Evolutionary conservation across 1,140 invertebrate genomes (phyloP), one percentile per base, ranked within the genome.

Genomic region (Aphelenchoides besseyi): DNA sequence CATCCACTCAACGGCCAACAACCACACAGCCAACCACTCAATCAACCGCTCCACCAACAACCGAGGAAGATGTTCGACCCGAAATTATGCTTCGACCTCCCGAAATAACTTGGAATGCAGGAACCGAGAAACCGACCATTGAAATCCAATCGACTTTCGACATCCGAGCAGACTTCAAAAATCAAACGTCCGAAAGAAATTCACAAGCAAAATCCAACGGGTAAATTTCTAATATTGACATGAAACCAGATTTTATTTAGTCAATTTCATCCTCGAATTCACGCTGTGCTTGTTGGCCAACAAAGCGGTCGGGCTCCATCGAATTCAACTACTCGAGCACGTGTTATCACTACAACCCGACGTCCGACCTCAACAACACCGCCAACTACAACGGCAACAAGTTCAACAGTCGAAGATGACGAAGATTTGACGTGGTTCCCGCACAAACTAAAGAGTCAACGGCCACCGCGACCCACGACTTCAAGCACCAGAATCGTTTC

Each of bases 71-170:
- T 41, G 12, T 23, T 23, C 5, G 18, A 23, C 55, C 55, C 5
- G 55, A 59, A 28, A 59, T 59, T 33, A 59, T 59, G 26, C 55
- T 59, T 28, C 5, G 55, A 33, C 55, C 55, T 28, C 55, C 55
- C 5, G 55, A 5, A 59, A 59, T 59, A 5, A 59, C 18, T 28
- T 59, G 55, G 55, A 59, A 48, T 23, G 41, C 41, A 23, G 41
- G 41, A 12, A 48, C 41, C 41, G 41, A 48, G 41, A 12, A 23
- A 23, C 41, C 41, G 41, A 48, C 41, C 41, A 23, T 48, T 23
- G 41, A 48, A 23, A 48, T 48, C 41, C 12, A 48, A 16, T 48
- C 41, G 41, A 48, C 41, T 12, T 48, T 48, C 41, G 41, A 48
- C 41, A 48, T 48, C 41, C 41, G 41, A 12, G 41, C 41, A 12